Conservation (phyloP, 1,140 invertebrate genomes). For the Conus ventricosus region DNA sequence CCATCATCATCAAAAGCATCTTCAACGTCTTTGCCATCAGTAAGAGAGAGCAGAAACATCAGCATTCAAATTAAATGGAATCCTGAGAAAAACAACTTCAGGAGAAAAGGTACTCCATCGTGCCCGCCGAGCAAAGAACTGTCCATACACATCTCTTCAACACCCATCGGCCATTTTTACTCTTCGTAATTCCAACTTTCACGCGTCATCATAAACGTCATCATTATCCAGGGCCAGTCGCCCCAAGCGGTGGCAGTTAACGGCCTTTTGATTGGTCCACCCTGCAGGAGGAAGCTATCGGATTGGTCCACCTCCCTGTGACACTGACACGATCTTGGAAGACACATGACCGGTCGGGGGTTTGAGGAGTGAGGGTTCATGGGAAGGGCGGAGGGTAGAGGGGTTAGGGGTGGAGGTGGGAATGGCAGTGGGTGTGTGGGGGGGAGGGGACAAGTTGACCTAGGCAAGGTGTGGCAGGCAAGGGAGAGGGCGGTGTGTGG, state of each 20-base stretch:
- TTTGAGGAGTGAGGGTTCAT: not conserved
- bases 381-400: not conserved
- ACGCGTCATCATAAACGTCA: constrained; percentile 3
- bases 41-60: too few relatives aligned
- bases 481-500: not conserved
- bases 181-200: not conserved
- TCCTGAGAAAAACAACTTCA: too few relatives aligned
- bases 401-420: too few relatives aligned
- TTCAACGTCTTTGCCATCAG: too few relatives aligned
- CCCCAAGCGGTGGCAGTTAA: not conserved
- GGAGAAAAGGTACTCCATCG: too few relatives aligned
- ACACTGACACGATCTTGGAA: not conserved
- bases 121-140: too few relatives aligned
- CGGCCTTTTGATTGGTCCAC: not conserved
- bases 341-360: not conserved
- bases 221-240: not conserved
- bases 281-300: not conserved
- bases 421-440: too few relatives aligned
- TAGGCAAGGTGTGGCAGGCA: not conserved
- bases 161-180: not conserved
- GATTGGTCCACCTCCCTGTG: not conserved
- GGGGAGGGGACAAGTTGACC: too few relatives aligned
- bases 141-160: too few relatives aligned
- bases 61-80: too few relatives aligned
- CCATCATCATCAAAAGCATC: too few relatives aligned